Conservation (phyloP, 2,888 invertebrate species). For the Heliconius sara region DNA sequence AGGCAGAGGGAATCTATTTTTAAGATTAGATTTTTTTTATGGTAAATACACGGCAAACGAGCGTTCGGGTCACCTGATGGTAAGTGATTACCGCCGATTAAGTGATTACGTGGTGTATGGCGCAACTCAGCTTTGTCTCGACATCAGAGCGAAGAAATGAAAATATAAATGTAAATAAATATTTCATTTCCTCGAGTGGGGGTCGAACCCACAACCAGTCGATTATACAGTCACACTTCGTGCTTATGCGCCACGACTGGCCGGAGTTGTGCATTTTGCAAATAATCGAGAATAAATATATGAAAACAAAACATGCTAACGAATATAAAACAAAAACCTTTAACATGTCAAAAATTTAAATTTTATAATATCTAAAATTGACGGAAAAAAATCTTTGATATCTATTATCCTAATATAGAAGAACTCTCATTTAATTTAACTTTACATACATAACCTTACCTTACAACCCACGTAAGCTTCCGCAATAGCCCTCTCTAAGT, state of each 20-base stretch:
- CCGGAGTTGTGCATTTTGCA: neutral
- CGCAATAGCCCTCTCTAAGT: conserved; percentile 9
- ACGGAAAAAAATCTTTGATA: neutral
- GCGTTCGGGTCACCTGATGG: too few species aligned
- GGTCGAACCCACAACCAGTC: neutral
- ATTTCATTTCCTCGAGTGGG: neutral
- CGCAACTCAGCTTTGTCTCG: too few species aligned
- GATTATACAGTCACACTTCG: neutral
- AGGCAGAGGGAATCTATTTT: neutral
- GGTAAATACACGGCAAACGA: too few species aligned
- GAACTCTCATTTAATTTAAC: neutral
- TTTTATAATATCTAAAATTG: too few species aligned
- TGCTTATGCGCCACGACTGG: neutral
- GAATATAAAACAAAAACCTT: too few species aligned
- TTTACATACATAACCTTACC: conserved; percentile 21
- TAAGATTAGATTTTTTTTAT: neutral
- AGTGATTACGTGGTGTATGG: too few species aligned
- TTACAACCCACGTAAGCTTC: conserved; percentile 24
- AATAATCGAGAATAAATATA: too few species aligned
- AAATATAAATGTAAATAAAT: neutral
- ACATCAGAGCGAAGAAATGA: neutral
- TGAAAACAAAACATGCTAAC: too few species aligned
- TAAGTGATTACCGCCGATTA: too few species aligned
- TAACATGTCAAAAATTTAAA: too few species aligned
- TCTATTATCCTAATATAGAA: neutral